A percentile compares a stretch with the other conserved stretches of the same genome.
These are phyloP conservation scores for Caenorhabditis sulstoni DNA, from an alignment of 2,888 invertebrate genomes.

Conservation along the genomic window DNA sequence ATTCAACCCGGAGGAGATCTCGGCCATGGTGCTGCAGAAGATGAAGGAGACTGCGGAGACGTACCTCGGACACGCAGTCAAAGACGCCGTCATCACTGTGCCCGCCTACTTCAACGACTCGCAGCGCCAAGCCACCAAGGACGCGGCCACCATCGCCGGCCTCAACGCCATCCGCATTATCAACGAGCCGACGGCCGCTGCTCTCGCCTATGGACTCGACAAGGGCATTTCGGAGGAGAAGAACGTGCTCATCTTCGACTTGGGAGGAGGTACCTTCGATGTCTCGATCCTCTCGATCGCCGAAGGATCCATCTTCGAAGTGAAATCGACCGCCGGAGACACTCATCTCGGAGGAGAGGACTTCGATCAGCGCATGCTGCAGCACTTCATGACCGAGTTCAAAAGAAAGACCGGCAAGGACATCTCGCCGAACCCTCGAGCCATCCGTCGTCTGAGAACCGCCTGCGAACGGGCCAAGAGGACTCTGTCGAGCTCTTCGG, in stretches of 20 bases:
- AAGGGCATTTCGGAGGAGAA: conserved; percentile 70
- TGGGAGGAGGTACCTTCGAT: conserved; percentile 83
- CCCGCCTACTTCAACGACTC: conserved; percentile 88
- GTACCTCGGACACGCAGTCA: conserved; percentile 73
- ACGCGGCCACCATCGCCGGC: conserved; percentile 82
- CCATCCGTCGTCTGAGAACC: conserved; percentile 91
- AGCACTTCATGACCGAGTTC: conserved; percentile 81
- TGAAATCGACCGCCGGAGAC: conserved; percentile 86
- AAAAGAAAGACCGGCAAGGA: conserved; percentile 88
- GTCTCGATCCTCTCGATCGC: conserved; percentile 70
- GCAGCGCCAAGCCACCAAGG: conserved; percentile 85
- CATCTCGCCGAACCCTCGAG: conserved; percentile 89
- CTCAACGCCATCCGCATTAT: conserved; percentile 82
- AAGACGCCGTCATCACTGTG: conserved; percentile 90
- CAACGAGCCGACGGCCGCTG: conserved; percentile 84
- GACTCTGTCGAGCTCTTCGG: conserved; percentile 83
- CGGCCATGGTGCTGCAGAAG: conserved; percentile 77
- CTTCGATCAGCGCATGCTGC: conserved; percentile 78
- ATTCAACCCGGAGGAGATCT: conserved; percentile 79
- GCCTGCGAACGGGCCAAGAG: conserved; percentile 87
- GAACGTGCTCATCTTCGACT: conserved; percentile 76
- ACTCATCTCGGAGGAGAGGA: conserved; percentile 81
- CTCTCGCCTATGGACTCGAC: conserved; percentile 87
- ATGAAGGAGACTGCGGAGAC: conserved; percentile 82
- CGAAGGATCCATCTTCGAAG: conserved; percentile 64